A percentile compares a stretch with the other conserved stretches of the same genome.
phyloP scores from a whole-genome alignment of 1,140 invertebrate genomes.

The Nasonia vitripennis region DNA sequence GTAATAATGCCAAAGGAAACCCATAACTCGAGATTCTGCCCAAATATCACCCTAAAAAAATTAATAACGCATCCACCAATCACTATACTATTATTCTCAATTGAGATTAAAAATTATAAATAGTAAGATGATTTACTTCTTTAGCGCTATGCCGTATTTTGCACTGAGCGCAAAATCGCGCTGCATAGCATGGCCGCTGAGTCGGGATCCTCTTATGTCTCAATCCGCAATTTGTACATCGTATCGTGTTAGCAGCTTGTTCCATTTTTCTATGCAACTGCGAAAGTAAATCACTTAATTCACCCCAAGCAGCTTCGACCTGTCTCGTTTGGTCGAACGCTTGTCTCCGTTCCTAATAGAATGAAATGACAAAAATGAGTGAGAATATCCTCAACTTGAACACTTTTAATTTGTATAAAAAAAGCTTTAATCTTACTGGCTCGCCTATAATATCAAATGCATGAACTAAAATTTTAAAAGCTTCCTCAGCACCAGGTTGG shows the following conservation, averaged over 20 bases:
- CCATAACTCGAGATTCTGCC: conserved; percentile 92
- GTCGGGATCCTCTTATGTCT: conserved; percentile 90
- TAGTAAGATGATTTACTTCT: conserved; percentile 79
- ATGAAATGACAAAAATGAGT: conserved; percentile 8
- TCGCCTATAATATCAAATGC: conserved; percentile 96
- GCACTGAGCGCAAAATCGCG: conserved; percentile 91
- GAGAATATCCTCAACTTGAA: neutral
- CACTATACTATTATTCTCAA: neutral
- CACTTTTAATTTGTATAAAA: conserved; percentile 30
- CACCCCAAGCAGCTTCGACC: conserved; percentile 89
- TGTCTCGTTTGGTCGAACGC: conserved; percentile 87
- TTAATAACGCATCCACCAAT: neutral
- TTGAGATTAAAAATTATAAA: conserved; percentile 29
- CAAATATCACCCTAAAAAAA: conserved; percentile 91
- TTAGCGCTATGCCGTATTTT: conserved; percentile 93
- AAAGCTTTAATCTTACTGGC: conserved; percentile 78
- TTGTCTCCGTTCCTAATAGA: conserved; percentile 83
- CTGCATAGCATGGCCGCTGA: conserved; percentile 91
- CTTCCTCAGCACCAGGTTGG: conserved; percentile 95
- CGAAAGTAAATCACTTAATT: conserved; percentile 86
- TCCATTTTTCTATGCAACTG: conserved; percentile 95
- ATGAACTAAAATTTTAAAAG: conserved; percentile 95
- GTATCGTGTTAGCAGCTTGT: conserved; percentile 92
- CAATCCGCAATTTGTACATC: conserved; percentile 92
- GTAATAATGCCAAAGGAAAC: conserved; percentile 94